Evolutionary conservation across 2,797 vertebrate genomes (phyloP), one percentile per base, ranked within the genome.

Genomic region (Microchirus variegatus): DNA sequence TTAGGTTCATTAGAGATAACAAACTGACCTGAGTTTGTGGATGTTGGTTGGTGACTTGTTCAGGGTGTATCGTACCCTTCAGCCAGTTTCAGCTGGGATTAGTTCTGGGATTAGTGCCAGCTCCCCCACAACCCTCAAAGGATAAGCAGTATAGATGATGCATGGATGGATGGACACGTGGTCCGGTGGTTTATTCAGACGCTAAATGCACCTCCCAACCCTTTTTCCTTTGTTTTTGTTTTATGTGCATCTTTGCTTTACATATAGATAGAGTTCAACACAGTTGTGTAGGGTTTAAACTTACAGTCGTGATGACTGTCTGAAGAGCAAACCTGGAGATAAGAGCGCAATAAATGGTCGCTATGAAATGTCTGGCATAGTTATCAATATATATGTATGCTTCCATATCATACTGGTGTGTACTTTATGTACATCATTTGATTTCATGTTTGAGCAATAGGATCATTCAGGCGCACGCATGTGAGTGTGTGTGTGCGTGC

Each of bases 321-420:
- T 70, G 53, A 54, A 48, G 19, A 46, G 40, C 38, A 58, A 26
- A 67, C 57, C 73, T 48, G 54, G 15, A 60, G 42, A 73, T 56
- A 56, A 48, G 26, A 65, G 19, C 55, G 51, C 36, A 2, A 13
- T 9, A 60, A 51, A 19, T 19, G 49, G 59, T 45, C 42, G 53
- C 64, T 69, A 47, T 52, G 42, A 73, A 67, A 50, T 37, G 56
- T 64, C 66, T 69, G 59, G 16, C 13, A 11, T 65, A 73, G 52
- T 68, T 44, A 16, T 18, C 44, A 5, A 31, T 17, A 18, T 46
- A 46, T n/a, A 18, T 15, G 43, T 11, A 19, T 63, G 35, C 16
- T 5, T 36, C 11, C 15, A 16, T 52, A 31, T 31, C 31, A 51
- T 74, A 26, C 53, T 47, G 19, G 47, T 49, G 19, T 42, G 11